Conservation (phyloP, 2,888 invertebrate species). For the Pemphredon lugubris region DNA sequence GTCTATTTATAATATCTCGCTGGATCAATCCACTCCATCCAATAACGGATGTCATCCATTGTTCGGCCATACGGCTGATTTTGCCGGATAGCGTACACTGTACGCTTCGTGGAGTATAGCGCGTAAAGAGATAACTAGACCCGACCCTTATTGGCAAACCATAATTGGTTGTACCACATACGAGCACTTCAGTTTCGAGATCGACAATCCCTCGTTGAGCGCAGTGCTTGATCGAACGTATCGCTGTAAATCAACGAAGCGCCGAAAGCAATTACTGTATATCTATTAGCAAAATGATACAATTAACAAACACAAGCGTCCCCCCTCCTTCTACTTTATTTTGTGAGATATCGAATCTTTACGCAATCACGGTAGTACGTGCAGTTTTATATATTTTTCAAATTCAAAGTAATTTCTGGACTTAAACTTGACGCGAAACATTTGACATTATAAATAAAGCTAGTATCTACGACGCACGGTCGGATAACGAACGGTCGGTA, state of each 20-base stretch:
- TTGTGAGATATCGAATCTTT: too few relatives aligned
- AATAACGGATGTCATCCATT: not conserved
- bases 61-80: constrained; percentile 34
- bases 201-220: constrained; percentile 49
- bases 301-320: too few relatives aligned
- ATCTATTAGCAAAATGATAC: too few relatives aligned
- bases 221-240: constrained; percentile 28
- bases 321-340: too few relatives aligned
- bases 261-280: constrained; percentile 35
- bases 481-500: not conserved
- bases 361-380: too few relatives aligned
- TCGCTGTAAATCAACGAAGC: constrained; percentile 31
- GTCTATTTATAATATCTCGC: too few relatives aligned
- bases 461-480: too few relatives aligned
- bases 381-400: too few relatives aligned
- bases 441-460: too few relatives aligned
- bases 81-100: constrained; percentile 7
- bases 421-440: too few relatives aligned
- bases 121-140: constrained; percentile 53
- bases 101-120: constrained; percentile 3
- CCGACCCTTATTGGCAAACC: constrained; percentile 55
- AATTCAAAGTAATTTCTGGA: too few relatives aligned
- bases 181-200: constrained; percentile 41
- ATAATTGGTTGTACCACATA: constrained; percentile 44
- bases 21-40: not conserved